A percentile compares a stretch with the other conserved stretches of the same genome.
Conservation (phyloP, 1,140 invertebrate genomes). For the Leptinotarsa defecta region DNA sequence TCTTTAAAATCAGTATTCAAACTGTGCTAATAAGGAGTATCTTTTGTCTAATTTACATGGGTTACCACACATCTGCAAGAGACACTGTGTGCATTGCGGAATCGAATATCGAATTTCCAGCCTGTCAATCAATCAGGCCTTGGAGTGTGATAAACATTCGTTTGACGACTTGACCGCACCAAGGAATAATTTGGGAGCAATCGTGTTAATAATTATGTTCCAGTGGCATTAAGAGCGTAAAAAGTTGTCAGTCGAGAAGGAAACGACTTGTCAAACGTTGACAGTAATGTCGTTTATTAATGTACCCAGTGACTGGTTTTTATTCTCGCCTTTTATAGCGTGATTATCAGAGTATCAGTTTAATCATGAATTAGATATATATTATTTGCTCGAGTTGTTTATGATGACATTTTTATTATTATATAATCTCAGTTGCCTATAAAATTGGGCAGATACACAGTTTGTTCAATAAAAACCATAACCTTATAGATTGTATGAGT, state of each 20-base stretch:
- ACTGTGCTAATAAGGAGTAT: no score
- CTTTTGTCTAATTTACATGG: no score
- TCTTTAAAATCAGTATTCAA: no score
- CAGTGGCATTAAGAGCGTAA: background rate
- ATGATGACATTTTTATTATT: no score
- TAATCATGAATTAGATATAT: background rate
- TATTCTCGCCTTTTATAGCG: background rate
- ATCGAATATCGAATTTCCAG: background rate
- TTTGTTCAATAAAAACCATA: no score
- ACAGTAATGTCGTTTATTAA: constrained; percentile 4
- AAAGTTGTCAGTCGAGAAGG: background rate
- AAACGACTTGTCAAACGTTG: constrained; percentile 5
- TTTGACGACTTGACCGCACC: background rate
- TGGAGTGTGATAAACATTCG: background rate
- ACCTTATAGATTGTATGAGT: no score
- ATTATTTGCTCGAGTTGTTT: no score
- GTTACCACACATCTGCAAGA: background rate
- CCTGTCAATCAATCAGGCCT: background rate
- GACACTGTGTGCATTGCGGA: background rate
- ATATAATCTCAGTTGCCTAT: no score
- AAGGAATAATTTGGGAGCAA: background rate
- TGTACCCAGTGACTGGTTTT: background rate
- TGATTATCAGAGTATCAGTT: background rate
- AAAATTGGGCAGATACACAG: no score
- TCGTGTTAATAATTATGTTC: constrained; percentile 3